Evolutionary conservation across 2,797 vertebrate genomes (phyloP), one percentile per base, ranked within the genome.

Genomic region (Mus spretus): DNA sequence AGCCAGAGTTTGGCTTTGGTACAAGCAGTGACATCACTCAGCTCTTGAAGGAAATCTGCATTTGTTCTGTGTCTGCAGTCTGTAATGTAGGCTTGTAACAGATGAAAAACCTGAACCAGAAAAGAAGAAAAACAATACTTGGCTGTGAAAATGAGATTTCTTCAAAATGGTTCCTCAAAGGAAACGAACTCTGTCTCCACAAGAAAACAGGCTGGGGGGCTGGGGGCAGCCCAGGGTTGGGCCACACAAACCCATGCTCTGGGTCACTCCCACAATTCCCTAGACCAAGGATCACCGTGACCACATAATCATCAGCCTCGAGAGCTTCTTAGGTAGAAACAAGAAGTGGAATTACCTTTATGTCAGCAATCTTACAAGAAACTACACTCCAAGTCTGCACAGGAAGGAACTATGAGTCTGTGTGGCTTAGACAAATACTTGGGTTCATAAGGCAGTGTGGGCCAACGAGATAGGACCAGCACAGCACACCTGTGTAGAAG

Each of bases 1-100:
- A 99, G 98, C 99, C 99, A 99, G 97, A 99, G 97, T 98, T 99
- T 99, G 98, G 98, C 98, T 98, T 95, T 91, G 97, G 99, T 96
- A 96, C 98, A 98, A 84, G 96, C 85, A 88, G 98, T 97, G 97
- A 99, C 98, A 98, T 99, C 98, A 97, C 95, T 61, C 95, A 99
- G 94, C 94, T 96, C 98, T 95, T 96, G 97, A 93, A 97, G 98
- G 97, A 98, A 98, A 97, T 98, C 98, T 92, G 98, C 98, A 98
- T 98, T 98, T 96, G 98, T 96, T 81, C 98, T 99, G 97, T 99
- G 99, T 72, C 99, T 98, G 97, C 99, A 99, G 28, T 99, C 98
- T 95, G 99, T 98, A 86, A 26, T 4, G 98, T 99, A 99, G 0
- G 99, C 99, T 94, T 98, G 99, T 97, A 99, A 98, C 98, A 99